Evolutionary conservation across 2,113 vertebrate species (phyloP).

Genomic region (Mohoua ochrocephala): DNA sequence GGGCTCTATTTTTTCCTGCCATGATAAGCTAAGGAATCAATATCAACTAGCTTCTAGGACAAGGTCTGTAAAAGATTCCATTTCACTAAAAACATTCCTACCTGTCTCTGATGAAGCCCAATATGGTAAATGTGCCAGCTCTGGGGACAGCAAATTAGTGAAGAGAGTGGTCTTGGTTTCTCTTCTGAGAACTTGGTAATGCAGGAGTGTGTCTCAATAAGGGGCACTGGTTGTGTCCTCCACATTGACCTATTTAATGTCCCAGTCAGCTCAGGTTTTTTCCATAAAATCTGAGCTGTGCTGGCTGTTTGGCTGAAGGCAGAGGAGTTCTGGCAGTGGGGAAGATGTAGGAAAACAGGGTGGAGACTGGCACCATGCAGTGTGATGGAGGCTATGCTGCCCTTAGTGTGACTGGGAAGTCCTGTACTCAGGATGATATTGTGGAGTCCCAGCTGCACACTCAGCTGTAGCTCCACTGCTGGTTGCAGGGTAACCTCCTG

Average conservation of each 20-base stretch:
- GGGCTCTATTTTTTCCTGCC: not conserved
- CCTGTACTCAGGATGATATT: not conserved
- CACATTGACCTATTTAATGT: rapidly evolving
- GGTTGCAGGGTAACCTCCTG: not conserved
- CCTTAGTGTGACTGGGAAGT: not conserved
- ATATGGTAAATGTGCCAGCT: not conserved
- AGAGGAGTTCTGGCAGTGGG: not conserved
- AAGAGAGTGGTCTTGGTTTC: not conserved
- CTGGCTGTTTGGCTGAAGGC: not conserved
- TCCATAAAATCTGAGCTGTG: not conserved
- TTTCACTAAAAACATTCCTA: not conserved
- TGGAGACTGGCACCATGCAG: rapidly evolving
- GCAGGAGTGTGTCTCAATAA: not conserved
- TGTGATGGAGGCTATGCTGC: not conserved
- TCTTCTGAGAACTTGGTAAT: not conserved
- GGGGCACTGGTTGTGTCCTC: not conserved
- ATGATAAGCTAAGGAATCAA: not conserved
- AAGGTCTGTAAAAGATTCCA: not conserved
- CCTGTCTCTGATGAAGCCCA: not conserved
- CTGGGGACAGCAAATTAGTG: not conserved
- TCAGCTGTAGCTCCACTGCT: not conserved
- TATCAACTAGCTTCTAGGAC: not conserved
- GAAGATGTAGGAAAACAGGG: not conserved
- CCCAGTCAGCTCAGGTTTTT: not conserved
- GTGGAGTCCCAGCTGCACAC: not conserved